These are phyloP conservation scores for Pyrgilauda ruficollis DNA, from an alignment of 2,113 vertebrate species.

Conservation along the genomic window DNA sequence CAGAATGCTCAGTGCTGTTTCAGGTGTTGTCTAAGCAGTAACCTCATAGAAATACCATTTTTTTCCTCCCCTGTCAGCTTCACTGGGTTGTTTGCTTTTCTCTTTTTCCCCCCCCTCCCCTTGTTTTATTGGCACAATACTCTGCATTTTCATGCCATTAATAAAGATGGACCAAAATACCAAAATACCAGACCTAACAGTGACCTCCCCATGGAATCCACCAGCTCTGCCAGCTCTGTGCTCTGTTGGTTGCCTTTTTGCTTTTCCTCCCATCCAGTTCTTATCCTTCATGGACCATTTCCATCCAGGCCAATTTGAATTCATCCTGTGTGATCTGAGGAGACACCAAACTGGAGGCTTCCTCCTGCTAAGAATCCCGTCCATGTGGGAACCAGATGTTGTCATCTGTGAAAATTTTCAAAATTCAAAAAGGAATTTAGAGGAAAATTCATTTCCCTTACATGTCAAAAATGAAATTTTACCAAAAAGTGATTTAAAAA, in stretches of 20 bases:
- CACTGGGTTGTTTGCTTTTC: not conserved
- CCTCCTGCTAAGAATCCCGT: not conserved
- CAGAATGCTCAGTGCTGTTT: not conserved
- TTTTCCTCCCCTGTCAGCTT: not conserved
- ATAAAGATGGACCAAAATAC: not conserved
- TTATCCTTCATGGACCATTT: not conserved
- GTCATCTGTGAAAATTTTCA: not conserved
- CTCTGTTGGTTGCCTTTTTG: not conserved
- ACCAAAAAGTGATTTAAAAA: not conserved
- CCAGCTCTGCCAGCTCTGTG: not conserved
- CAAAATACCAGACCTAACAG: not conserved
- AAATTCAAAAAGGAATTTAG: slow-evolving; percentile 1
- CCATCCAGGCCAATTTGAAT: not conserved
- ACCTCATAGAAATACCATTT: not conserved
- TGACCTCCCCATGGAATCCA: slow-evolving; percentile 27
- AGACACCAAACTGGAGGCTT: not conserved
- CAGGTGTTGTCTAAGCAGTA: not conserved
- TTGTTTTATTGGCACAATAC: not conserved
- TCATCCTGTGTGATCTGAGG: not conserved
- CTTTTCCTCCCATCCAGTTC: not conserved
- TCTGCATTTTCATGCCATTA: not conserved
- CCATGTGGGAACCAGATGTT: slow-evolving; percentile 37
- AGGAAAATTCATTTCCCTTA: not conserved
- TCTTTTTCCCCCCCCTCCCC: fast-evolving
- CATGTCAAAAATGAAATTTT: not conserved